Evolutionary conservation across 2,888 invertebrate species (phyloP).

Genomic region (Drosophila yooni): DNA sequence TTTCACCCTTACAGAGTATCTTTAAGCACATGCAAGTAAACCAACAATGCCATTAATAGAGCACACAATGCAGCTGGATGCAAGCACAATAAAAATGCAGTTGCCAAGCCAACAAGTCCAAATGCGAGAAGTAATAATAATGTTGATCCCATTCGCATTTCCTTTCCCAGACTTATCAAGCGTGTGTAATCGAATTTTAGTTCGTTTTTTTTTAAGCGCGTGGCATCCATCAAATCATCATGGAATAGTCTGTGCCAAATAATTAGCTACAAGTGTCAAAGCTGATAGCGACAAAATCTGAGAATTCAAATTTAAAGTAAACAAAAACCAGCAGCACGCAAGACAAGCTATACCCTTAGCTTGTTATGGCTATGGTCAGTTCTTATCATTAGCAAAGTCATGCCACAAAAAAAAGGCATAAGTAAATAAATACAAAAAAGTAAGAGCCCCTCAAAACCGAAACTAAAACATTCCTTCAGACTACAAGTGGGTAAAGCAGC

Average conservation of each 20-base stretch:
- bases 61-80: background rate
- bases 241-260: slow-evolving; percentile 37
- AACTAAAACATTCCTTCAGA: background rate
- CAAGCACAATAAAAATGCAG: slow-evolving; percentile 3
- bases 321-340: background rate
- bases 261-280: slow-evolving; percentile 49
- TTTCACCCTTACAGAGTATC: background rate
- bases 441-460: slow-evolving; percentile 3
- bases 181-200: slow-evolving; percentile 7
- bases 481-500: background rate
- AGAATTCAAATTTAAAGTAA: background rate
- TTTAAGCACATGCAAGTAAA: background rate
- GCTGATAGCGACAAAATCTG: slow-evolving; percentile 34
- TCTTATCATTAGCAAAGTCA: slow-evolving; percentile 32
- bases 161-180: slow-evolving; percentile 39
- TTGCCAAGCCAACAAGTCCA: too few relatives aligned
- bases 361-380: slow-evolving; percentile 26
- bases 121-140: slow-evolving; percentile 14
- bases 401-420: slow-evolving; percentile 5
- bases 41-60: background rate
- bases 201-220: slow-evolving; percentile 37
- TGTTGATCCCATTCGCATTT: slow-evolving; percentile 11
- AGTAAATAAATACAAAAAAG: slow-evolving; percentile 5
- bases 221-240: slow-evolving; percentile 48
- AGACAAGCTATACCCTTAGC: background rate